These are phyloP conservation scores for Sebastes diaconus DNA, from an alignment of 2,797 vertebrate species.

Conservation along the genomic window DNA sequence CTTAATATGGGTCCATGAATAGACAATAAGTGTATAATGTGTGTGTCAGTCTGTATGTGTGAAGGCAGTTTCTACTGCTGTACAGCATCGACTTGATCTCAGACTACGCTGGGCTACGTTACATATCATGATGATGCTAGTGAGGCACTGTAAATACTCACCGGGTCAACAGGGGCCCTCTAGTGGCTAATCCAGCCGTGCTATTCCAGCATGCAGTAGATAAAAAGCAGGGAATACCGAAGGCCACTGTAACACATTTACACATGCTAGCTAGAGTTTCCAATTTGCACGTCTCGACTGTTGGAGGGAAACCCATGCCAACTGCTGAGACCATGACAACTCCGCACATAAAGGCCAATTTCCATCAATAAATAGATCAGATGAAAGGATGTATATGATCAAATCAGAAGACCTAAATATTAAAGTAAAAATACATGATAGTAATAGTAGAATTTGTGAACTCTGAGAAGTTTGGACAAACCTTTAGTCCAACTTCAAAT, in stretches of 20 bases:
- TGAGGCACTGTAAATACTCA: background rate
- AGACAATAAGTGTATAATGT: background rate
- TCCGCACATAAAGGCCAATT: background rate
- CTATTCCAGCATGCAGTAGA: background rate
- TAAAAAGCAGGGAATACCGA: background rate
- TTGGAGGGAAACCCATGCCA: background rate
- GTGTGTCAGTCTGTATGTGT: constrained; percentile 25
- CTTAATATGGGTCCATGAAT: constrained; percentile 24
- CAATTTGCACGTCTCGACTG: background rate
- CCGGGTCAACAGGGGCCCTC: background rate
- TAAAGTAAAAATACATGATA: background rate
- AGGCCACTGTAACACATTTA: background rate
- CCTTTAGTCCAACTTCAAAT: background rate
- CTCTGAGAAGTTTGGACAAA: background rate
- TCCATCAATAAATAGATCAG: background rate
- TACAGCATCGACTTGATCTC: constrained; percentile 62
- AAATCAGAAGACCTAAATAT: background rate
- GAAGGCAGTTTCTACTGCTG: constrained; percentile 39
- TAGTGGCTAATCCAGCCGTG: background rate
- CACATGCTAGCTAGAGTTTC: background rate
- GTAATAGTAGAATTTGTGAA: background rate
- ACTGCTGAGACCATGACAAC: background rate
- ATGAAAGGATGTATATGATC: background rate
- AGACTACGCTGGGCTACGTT: constrained; percentile 65
- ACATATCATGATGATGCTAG: constrained; percentile 41